These are phyloP conservation scores for Pseudochirops cupreus DNA, from an alignment of 2,797 vertebrate species.

Conservation along the genomic window DNA sequence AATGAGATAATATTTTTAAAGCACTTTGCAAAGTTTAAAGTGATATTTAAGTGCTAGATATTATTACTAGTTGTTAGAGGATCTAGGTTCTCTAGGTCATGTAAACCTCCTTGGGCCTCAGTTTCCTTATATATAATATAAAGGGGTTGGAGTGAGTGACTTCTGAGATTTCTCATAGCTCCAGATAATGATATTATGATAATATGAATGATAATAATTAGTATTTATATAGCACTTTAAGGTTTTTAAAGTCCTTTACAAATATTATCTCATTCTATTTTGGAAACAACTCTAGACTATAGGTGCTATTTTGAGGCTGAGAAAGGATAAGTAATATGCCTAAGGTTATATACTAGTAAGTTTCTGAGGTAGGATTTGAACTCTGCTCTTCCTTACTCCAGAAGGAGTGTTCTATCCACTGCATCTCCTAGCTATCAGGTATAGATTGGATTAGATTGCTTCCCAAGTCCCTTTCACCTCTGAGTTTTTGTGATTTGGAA, in stretches of 20 bases:
- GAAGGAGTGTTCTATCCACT: background rate
- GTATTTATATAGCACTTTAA: background rate
- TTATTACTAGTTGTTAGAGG: background rate
- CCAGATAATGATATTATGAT: background rate
- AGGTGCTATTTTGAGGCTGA: background rate
- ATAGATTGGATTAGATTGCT: background rate
- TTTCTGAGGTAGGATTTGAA: background rate
- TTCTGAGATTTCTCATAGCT: background rate
- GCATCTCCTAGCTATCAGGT: background rate
- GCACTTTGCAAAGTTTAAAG: background rate
- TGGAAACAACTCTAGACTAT: background rate
- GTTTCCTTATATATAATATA: conserved; percentile 41
- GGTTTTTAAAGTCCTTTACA: background rate
- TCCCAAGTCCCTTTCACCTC: background rate
- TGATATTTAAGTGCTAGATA: background rate
- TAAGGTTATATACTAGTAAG: background rate
- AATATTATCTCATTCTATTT: background rate
- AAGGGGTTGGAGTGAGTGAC: background rate
- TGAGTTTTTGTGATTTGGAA: background rate
- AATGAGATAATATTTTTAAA: background rate
- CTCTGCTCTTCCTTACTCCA: background rate
- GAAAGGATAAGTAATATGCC: background rate
- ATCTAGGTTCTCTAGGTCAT: background rate
- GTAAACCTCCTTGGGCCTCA: background rate
- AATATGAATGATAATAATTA: background rate